Percentiles rank a stretch among this genome's conserved stretches.
phyloP scores from a whole-genome alignment of 2,797 vertebrate genomes.

The Siniperca undulata region DNA sequence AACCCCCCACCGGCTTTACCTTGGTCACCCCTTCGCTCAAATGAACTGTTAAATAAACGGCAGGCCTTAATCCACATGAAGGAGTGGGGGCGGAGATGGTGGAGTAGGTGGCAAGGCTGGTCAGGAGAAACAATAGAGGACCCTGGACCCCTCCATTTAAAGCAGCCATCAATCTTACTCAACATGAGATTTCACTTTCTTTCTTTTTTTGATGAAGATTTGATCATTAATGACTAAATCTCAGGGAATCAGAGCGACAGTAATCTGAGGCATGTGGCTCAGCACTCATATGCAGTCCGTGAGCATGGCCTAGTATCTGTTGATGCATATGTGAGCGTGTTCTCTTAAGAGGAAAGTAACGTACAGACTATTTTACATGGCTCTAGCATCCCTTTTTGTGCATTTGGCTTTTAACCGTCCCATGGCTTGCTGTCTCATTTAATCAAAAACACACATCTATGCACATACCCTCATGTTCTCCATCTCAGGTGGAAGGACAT shows the following conservation, averaged over 20 bases:
- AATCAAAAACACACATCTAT: background rate
- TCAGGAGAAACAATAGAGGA: conserved; percentile 86
- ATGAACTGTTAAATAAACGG: conserved; percentile 91
- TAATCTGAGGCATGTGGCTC: conserved; percentile 74
- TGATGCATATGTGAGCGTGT: conserved; percentile 1
- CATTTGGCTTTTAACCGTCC: background rate
- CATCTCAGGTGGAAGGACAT: background rate
- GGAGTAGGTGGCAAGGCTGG: conserved; percentile 71
- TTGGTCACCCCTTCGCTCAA: conserved; percentile 86
- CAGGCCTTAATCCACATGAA: conserved; percentile 80
- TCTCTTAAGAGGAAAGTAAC: background rate
- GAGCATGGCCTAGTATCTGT: conserved; percentile 66
- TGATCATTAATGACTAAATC: conserved; percentile 79
- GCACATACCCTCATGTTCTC: background rate
- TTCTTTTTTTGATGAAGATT: conserved; percentile 69
- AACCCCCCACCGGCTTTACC: conserved; percentile 73
- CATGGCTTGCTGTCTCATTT: background rate
- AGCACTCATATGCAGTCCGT: conserved; percentile 41
- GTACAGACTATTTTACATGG: background rate
- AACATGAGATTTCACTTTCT: conserved; percentile 78
- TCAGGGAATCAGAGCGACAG: conserved; percentile 55
- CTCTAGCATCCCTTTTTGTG: background rate
- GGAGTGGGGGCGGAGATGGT: conserved; percentile 59
- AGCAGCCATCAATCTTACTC: conserved; percentile 89
- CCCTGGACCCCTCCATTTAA: conserved; percentile 86